Conservation (phyloP, 2,113 vertebrate genomes). For the Verasper variegatus region DNA sequence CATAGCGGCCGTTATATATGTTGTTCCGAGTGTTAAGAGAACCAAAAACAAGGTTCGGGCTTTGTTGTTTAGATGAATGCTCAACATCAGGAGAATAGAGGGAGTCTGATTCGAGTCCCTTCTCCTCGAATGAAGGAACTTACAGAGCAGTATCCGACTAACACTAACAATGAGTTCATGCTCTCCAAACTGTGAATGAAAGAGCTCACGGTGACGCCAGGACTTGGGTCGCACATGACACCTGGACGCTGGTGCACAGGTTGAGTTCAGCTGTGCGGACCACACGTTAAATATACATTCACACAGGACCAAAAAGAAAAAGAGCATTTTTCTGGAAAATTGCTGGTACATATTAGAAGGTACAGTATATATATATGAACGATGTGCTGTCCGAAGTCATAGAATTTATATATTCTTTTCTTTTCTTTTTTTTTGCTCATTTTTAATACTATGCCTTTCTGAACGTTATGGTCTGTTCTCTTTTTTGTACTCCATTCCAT, state of each 20-base stretch:
- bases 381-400: conserved; percentile 62
- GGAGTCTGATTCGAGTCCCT: conserved; percentile 27
- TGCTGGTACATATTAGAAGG: conserved; percentile 61
- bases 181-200: conserved; percentile 76
- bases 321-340: conserved; percentile 44
- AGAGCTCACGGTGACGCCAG: conserved; percentile 28
- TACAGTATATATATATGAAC: conserved; percentile 52
- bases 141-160: conserved; percentile 24
- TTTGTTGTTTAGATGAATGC: conserved; percentile 18
- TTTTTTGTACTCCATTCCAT: conserved; percentile 72
- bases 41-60: conserved; percentile 28
- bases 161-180: conserved; percentile 59
- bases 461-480: conserved; percentile 44
- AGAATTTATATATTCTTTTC: conserved; percentile 63
- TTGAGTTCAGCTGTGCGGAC: conserved; percentile 23
- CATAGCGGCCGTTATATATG: conserved; percentile 49
- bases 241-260: conserved; percentile 45
- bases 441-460: conserved; percentile 70
- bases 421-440: conserved; percentile 20
- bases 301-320: conserved; percentile 75
- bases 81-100: conserved; percentile 30
- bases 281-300: conserved; percentile 41
- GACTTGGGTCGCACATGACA: conserved; percentile 37
- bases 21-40: conserved; percentile 50
- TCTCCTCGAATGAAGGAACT: conserved; percentile 55